Evolutionary conservation across 2,888 invertebrate genomes (phyloP).

Genomic region (Cephalotes varians): DNA sequence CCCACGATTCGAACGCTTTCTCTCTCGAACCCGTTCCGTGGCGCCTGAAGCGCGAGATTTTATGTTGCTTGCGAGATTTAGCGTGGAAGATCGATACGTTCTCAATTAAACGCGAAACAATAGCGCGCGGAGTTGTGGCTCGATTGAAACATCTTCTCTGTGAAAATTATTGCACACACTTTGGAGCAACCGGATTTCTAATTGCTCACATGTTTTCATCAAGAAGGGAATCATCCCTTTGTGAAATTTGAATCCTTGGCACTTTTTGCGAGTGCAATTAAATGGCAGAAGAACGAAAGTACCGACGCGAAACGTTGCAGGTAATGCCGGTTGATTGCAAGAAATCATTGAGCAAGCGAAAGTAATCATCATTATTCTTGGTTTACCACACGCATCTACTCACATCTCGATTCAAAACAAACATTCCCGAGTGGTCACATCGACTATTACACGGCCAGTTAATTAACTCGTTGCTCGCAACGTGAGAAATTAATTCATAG

Average conservation of each 20-base stretch:
- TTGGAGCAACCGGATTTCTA: background rate
- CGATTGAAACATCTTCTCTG: background rate
- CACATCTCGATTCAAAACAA: constrained; percentile 22
- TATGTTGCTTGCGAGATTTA: constrained; percentile 45
- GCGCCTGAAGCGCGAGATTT: constrained; percentile 52
- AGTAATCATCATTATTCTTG: constrained; percentile 68
- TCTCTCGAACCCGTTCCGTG: constrained; percentile 74
- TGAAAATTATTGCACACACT: constrained; percentile 23
- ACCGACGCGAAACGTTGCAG: constrained; percentile 4
- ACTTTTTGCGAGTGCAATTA: constrained; percentile 10
- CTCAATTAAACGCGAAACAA: constrained; percentile 32
- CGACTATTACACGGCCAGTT: constrained; percentile 45
- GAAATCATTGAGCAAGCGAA: constrained; percentile 67
- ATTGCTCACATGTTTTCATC: background rate
- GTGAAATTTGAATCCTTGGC: background rate
- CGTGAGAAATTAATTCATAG: constrained; percentile 57
- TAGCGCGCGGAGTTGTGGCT: constrained; percentile 2
- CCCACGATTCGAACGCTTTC: constrained; percentile 84
- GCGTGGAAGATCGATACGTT: constrained; percentile 51
- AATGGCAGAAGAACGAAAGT: constrained; percentile 9
- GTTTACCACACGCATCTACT: constrained; percentile 39
- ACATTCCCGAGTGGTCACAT: constrained; percentile 21
- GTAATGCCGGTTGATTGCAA: constrained; percentile 56
- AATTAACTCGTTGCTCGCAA: constrained; percentile 42
- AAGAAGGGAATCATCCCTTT: background rate